Conservation (phyloP, 1,140 invertebrate genomes). For the Aphidius gifuensis region DNA sequence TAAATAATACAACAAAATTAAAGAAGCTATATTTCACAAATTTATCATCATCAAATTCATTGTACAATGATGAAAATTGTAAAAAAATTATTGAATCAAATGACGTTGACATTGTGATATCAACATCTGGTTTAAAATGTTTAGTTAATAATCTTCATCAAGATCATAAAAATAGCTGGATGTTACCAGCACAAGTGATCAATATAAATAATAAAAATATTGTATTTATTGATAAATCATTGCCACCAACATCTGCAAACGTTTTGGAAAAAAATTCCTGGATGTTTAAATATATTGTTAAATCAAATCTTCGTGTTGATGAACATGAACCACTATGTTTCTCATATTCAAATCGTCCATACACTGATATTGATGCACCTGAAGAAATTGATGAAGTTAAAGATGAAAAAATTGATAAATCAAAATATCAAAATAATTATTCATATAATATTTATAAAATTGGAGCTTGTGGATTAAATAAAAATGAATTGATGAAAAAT, state of each 20-base stretch:
- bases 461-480: constrained; percentile 32
- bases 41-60: constrained; percentile 30
- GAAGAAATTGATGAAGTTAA: neutral
- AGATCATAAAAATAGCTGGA: constrained; percentile 42
- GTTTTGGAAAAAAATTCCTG: constrained; percentile 42
- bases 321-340: neutral
- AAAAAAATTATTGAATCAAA: constrained; percentile 38
- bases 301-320: neutral
- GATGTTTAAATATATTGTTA: constrained; percentile 47
- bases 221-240: constrained; percentile 51
- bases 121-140: constrained; percentile 50
- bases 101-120: constrained; percentile 52
- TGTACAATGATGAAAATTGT: constrained; percentile 47
- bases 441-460: constrained; percentile 52
- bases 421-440: constrained; percentile 34
- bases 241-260: constrained; percentile 40
- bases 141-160: constrained; percentile 44
- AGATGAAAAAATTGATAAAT: neutral
- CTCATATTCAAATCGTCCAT: constrained; percentile 7
- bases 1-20: constrained; percentile 3
- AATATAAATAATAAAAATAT: constrained; percentile 43
- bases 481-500: constrained; percentile 41
- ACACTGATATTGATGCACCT: neutral
- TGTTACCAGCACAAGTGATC: constrained; percentile 50
- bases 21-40: constrained; percentile 18